Conservation (phyloP, 2,888 invertebrate species). For the Pollenia griseotomentosa region DNA sequence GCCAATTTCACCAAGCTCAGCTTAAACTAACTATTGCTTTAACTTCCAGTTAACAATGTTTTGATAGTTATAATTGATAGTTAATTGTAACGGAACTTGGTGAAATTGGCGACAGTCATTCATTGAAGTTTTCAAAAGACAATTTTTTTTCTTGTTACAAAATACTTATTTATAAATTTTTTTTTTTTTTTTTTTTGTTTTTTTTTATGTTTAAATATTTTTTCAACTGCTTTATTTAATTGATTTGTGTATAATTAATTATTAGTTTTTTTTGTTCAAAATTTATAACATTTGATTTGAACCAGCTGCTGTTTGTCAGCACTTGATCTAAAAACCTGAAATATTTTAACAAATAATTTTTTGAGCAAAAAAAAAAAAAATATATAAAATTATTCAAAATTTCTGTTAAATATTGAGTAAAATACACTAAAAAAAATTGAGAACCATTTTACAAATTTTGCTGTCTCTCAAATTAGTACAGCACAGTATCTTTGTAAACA, state of each 20-base stretch:
- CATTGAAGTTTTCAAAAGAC: not conserved
- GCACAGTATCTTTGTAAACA: not conserved
- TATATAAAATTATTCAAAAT: too few species aligned
- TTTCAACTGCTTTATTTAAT: conserved; percentile 28
- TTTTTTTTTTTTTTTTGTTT: not conserved
- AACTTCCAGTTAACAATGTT: too few species aligned
- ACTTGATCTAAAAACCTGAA: conserved; percentile 31
- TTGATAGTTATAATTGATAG: too few species aligned
- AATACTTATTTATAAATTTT: not conserved
- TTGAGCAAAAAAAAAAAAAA: not conserved
- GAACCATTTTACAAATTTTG: too few species aligned
- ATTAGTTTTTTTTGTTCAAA: not conserved
- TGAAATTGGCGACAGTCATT: not conserved
- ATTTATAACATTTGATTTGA: conserved; percentile 37
- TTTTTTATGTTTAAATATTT: not conserved
- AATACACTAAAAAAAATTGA: too few species aligned
- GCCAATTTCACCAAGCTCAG: too few species aligned
- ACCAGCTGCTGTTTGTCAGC: conserved; percentile 61
- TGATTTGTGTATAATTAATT: conserved; percentile 53
- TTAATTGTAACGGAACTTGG: too few species aligned
- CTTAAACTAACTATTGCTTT: too few species aligned
- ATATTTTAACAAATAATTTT: conserved; percentile 6
- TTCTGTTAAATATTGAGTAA: too few species aligned
- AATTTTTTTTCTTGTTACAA: not conserved
- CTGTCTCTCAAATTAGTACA: not conserved